A percentile compares a stretch with the other conserved stretches of the same genome.
phyloP scores from a whole-genome alignment of 92 coral and sea anemone species.

The Siderastrea siderea region DNA sequence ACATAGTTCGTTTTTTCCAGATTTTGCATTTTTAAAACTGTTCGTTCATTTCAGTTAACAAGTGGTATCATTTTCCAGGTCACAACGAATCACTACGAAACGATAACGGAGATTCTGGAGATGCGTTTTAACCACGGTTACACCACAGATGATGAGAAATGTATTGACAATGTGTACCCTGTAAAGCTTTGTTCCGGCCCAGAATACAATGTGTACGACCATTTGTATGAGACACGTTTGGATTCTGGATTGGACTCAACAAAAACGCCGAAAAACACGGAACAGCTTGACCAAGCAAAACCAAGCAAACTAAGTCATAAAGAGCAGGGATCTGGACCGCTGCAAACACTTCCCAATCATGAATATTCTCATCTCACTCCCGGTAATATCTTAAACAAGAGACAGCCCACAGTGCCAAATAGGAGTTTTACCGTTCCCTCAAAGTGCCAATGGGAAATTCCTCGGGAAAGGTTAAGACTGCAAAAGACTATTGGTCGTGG shows the following conservation, averaged over 20 bases:
- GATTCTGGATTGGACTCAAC: neutral
- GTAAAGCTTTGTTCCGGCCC: neutral
- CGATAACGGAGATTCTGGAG: slow-evolving; percentile 34
- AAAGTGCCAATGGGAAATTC: slow-evolving; percentile 24
- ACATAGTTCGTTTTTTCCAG: neutral
- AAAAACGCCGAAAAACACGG: neutral
- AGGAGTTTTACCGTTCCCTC: neutral
- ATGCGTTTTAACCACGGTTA: slow-evolving; percentile 23
- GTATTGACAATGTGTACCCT: neutral
- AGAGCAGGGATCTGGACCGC: slow-evolving; percentile 2
- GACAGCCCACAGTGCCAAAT: neutral
- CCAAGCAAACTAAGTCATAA: neutral
- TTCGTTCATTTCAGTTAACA: neutral
- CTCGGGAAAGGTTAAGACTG: slow-evolving; percentile 16
- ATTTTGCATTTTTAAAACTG: neutral
- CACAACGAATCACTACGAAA: slow-evolving; percentile 27
- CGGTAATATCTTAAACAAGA: neutral
- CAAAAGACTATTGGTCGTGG: slow-evolving; percentile 25
- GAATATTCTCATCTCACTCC: slow-evolving; percentile 24
- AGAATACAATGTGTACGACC: slow-evolving; percentile 7
- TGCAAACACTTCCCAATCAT: slow-evolving; percentile 3
- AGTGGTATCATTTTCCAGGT: neutral
- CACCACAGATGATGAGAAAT: slow-evolving; percentile 1
- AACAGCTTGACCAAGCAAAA: neutral
- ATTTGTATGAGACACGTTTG: slow-evolving; percentile 9